Base-by-base conservation (phyloP, 2,888 invertebrate species). In the Orthosia incerta region DNA sequence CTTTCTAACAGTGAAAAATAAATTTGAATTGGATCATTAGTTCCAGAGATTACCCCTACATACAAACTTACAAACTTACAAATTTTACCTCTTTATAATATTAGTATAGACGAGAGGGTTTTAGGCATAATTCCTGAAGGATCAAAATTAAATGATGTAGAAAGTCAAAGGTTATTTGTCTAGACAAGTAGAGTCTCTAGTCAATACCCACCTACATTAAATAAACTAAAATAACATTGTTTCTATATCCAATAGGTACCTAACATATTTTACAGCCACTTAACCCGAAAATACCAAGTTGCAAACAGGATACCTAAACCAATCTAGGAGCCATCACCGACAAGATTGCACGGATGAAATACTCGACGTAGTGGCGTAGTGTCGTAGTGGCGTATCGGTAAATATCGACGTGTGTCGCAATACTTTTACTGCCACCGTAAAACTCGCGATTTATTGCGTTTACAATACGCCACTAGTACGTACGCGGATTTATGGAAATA, bases 361-460 rank as follows among this genome's bases (percentile, higher is more conserved):
- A 71, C 61, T 64, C 56, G 74, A 56, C 63, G 76, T 71, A 45
- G 50, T 56, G 56, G 61, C 31, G 68, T 71, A 71, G 26, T 60
- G 50, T 48, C 63, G 76, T 55, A 45, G 55, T 45, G 64, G 53
- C 61, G 80, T 78, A 82, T 66, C 57, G 71, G 82, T 75, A 82
- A 77, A 84, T 82, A 82, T 71, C 63, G 71, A 75, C 72, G 76
- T 72, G 73, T 86, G 86, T 83, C 85, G 87, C 85, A 87, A 86
- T 73, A 79, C 80, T 80, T 85, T 86, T 84, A 87, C 86, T 16
- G 67, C 82, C 62, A 63, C 76, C 78, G 82, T 86, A 87, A 86
- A 86, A 84, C 82, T 64, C 39, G 45, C 53, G 80, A 86, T 85
- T 86, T 87, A 86, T 85, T 79, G 76, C 86, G 48, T 84, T 82